A percentile compares a stretch with the other conserved stretches of the same genome.
Evolutionary conservation across 2,797 vertebrate genomes (phyloP).

Genomic region (Sebastolobus alascanus): DNA sequence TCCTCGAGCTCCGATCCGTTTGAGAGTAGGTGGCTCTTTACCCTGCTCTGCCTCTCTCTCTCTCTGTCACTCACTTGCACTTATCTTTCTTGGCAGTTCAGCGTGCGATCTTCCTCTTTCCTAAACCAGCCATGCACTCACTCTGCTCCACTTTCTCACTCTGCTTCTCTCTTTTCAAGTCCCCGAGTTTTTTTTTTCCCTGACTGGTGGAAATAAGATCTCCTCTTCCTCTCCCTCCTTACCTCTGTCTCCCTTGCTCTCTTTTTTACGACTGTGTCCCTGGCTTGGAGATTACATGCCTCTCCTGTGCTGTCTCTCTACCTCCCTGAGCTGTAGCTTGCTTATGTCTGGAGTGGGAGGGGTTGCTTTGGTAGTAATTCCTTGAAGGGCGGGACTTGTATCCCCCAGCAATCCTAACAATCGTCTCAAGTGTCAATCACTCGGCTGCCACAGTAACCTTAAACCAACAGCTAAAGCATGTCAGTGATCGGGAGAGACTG

Average conservation of each 20-base stretch:
- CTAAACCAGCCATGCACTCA: constrained; percentile 54
- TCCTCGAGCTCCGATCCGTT: constrained; percentile 27
- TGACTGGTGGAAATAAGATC: constrained; percentile 60
- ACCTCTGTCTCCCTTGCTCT: constrained; percentile 20
- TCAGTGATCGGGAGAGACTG: constrained; percentile 18
- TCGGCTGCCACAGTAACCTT: constrained; percentile 57
- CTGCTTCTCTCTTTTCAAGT: constrained; percentile 41
- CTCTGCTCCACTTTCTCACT: constrained; percentile 45
- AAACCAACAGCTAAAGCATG: constrained; percentile 54
- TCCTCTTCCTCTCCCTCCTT: constrained; percentile 25
- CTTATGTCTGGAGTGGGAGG: constrained; percentile 66
- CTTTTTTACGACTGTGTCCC: constrained; percentile 18
- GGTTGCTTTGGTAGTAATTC: constrained; percentile 78
- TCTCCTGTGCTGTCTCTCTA: constrained; percentile 31
- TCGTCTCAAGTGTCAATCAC: constrained; percentile 65
- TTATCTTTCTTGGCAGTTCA: constrained; percentile 67
- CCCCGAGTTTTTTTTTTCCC: constrained; percentile 14
- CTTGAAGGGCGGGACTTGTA: constrained; percentile 73
- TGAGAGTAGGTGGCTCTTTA: constrained; percentile 57
- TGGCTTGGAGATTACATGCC: constrained; percentile 39
- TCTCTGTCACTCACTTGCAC: constrained; percentile 47
- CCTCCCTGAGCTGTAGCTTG: constrained; percentile 44
- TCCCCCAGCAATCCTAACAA: constrained; percentile 60
- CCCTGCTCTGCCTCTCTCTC: constrained; percentile 14
- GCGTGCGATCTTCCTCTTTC: constrained; percentile 53